phyloP scores from a whole-genome alignment of 2,113 vertebrate genomes.

The Phalacrocorax aristotelis region DNA sequence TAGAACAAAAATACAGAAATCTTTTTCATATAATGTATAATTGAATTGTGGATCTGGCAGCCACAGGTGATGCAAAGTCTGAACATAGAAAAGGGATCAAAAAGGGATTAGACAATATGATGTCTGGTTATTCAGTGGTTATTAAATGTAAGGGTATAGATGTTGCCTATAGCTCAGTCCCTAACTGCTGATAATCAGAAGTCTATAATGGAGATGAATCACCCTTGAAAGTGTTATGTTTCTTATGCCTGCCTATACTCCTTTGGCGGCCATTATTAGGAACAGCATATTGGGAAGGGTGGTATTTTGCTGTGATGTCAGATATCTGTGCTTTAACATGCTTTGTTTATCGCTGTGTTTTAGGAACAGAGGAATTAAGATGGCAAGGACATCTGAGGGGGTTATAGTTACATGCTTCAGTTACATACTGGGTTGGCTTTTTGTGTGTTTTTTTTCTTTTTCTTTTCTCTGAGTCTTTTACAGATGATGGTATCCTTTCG shows the following conservation, averaged over 20 bases:
- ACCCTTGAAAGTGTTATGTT: neutral
- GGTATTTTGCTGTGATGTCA: neutral
- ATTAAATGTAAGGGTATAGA: neutral
- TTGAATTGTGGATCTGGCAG: neutral
- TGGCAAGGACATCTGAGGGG: neutral
- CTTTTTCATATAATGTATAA: neutral
- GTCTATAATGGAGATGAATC: neutral
- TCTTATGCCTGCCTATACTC: neutral
- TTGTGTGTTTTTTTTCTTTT: too few species aligned
- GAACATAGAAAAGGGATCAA: neutral
- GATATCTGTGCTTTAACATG: neutral
- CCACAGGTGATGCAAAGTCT: neutral
- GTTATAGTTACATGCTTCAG: neutral
- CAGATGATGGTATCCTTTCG: neutral
- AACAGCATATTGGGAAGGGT: neutral
- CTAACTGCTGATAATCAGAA: neutral
- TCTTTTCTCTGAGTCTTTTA: neutral
- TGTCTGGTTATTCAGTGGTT: neutral
- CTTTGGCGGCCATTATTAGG: neutral
- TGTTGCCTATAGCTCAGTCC: neutral
- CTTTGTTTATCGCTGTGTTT: neutral
- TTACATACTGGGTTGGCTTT: neutral
- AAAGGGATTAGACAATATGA: neutral
- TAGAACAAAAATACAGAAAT: neutral
- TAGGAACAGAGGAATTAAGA: neutral